Conservation (phyloP, 2,113 vertebrate genomes). For the Lota lota region DNA sequence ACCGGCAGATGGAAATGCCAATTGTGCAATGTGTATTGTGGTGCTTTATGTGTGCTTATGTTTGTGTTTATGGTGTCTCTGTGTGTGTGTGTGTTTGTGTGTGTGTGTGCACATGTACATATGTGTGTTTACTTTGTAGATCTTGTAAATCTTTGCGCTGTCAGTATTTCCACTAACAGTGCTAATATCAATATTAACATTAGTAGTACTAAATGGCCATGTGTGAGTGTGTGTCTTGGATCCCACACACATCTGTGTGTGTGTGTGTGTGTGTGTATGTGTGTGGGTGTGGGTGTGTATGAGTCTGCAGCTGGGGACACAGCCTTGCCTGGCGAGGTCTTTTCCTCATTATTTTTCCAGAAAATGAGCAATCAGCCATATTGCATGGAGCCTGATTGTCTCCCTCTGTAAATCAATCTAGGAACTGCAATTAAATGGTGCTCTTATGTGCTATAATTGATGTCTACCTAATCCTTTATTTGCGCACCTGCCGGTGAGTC, state of each 20-base stretch:
- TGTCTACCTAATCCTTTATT: conserved; percentile 82
- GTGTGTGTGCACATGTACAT: background rate
- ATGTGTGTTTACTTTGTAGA: conserved; percentile 3
- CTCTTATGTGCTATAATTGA: conserved; percentile 81
- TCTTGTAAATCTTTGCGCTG: too few species aligned
- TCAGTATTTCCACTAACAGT: too few species aligned
- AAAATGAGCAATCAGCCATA: conserved; percentile 76
- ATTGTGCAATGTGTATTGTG: conserved; percentile 36
- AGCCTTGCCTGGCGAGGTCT: conserved; percentile 61
- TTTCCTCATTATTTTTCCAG: conserved; percentile 74
- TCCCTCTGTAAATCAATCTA: conserved; percentile 78
- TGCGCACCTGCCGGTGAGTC: conserved; percentile 79
- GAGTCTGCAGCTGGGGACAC: conserved; percentile 47
- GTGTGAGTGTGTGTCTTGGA: conserved; percentile 15
- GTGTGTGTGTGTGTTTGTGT: conserved; percentile 23
- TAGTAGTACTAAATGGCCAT: background rate
- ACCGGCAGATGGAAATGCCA: conserved; percentile 58
- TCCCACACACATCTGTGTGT: conserved; percentile 10
- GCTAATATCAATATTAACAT: too few species aligned
- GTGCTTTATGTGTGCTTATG: conserved; percentile 19
- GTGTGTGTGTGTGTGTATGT: conserved; percentile 14
- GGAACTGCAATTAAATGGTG: conserved; percentile 79
- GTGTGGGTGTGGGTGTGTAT: conserved; percentile 20
- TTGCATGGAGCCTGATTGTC: conserved; percentile 71
- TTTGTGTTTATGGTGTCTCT: conserved; percentile 29